Evolutionary conservation across 2,797 vertebrate genomes (phyloP).

Genomic region (Pantherophis alleghaniensis): DNA sequence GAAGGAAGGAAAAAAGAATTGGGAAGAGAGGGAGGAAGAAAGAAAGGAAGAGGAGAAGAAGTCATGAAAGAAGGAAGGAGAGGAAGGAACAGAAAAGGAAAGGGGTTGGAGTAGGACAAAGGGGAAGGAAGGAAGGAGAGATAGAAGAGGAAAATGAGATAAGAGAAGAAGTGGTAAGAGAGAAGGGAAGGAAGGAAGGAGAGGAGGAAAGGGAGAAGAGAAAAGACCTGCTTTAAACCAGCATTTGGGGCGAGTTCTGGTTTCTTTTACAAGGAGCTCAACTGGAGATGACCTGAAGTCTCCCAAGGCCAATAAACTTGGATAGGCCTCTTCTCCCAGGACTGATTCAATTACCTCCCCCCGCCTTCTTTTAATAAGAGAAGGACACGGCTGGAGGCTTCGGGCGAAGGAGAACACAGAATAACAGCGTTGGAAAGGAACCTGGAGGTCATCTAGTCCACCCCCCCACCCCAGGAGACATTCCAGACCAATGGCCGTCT

Average conservation of each 20-base stretch:
- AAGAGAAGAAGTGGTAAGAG: no score
- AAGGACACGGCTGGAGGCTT: not conserved
- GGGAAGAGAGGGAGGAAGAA: no score
- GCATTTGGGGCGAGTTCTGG: not conserved
- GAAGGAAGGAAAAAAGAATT: no score
- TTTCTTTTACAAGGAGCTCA: not conserved
- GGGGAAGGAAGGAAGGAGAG: no score
- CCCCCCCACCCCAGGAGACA: not conserved
- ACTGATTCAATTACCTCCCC: not conserved
- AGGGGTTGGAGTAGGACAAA: no score
- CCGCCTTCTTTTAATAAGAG: not conserved
- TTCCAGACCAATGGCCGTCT: accelerated
- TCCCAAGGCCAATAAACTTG: not conserved
- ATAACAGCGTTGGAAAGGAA: not conserved
- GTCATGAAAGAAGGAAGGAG: no score
- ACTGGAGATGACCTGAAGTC: not conserved
- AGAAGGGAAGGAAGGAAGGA: no score
- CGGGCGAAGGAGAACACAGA: not conserved
- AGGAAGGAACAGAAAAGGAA: no score
- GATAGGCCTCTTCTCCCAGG: not conserved
- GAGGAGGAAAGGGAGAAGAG: no score
- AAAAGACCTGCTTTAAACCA: not conserved
- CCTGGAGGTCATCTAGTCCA: not conserved
- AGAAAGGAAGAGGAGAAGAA: no score
- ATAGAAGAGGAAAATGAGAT: no score